These are phyloP conservation scores for Hephaestus fuliginosus DNA, from an alignment of 2,797 vertebrate genomes.

Conservation along the genomic window DNA sequence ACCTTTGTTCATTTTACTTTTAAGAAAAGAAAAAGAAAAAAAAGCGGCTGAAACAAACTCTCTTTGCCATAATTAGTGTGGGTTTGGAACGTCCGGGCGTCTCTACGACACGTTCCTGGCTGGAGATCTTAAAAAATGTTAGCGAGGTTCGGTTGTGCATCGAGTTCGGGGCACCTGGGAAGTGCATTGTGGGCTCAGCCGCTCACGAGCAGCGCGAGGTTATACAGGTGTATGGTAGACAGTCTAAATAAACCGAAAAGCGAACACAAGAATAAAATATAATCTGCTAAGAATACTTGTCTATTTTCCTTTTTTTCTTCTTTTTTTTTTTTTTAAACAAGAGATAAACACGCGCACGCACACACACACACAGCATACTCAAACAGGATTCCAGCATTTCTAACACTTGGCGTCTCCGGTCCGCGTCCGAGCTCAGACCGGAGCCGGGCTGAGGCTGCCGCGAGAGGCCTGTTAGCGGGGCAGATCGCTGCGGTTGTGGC, in stretches of 20 bases:
- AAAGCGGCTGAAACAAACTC: conserved; percentile 52
- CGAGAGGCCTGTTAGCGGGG: conserved; percentile 6
- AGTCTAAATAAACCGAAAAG: conserved; percentile 65
- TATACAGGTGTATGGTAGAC: conserved; percentile 52
- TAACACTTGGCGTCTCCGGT: conserved; percentile 51
- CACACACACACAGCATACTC: conserved; percentile 54
- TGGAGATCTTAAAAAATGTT: conserved; percentile 46
- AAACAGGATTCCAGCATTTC: conserved; percentile 72
- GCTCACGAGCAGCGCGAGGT: conserved; percentile 50
- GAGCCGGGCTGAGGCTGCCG: conserved; percentile 17
- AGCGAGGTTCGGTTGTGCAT: conserved; percentile 66
- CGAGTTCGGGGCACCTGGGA: conserved; percentile 57
- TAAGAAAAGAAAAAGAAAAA: conserved; percentile 19
- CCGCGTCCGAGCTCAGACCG: conserved; percentile 36
- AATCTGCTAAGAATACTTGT: conserved; percentile 72
- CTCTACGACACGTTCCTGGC: conserved; percentile 20
- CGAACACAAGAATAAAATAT: conserved; percentile 68
- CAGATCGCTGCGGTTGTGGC: conserved; percentile 14
- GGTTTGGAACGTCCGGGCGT: conserved; percentile 26
- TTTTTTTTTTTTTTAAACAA: conserved; percentile 24
- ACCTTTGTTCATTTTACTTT: conserved; percentile 73
- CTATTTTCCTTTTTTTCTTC: conserved; percentile 52
- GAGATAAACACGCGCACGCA: conserved; percentile 46
- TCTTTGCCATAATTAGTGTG: conserved; percentile 60
- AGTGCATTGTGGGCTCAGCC: conserved; percentile 65